phyloP scores from a whole-genome alignment of 2,888 invertebrate species.

The Xanthia togata region DNA sequence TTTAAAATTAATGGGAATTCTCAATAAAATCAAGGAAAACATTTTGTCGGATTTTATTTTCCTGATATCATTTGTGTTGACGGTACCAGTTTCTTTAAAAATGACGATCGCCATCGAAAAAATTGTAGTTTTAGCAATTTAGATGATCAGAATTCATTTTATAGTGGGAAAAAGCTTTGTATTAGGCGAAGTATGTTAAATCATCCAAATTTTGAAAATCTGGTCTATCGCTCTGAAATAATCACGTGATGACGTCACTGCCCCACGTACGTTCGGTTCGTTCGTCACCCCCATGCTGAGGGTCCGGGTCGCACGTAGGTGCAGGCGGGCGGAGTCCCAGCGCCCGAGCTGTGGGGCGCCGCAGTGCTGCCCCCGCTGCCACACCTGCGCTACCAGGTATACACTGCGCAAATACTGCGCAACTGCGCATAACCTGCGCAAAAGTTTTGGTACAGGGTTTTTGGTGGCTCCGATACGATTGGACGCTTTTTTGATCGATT shows the following conservation, averaged over 20 bases:
- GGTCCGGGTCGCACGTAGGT: slow-evolving; percentile 56
- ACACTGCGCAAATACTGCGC: slow-evolving; percentile 34
- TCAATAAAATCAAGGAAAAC: too few relatives aligned
- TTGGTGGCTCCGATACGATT: slow-evolving; percentile 59
- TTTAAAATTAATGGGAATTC: too few relatives aligned
- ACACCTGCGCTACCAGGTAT: slow-evolving; percentile 84
- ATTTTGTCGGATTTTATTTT: too few relatives aligned
- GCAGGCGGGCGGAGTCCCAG: slow-evolving; percentile 64
- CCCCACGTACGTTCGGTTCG: slow-evolving; percentile 32
- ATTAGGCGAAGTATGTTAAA: too few relatives aligned
- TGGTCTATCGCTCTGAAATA: not conserved
- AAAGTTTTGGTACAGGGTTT: slow-evolving; percentile 48
- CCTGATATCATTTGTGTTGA: too few relatives aligned
- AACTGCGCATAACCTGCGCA: slow-evolving; percentile 2
- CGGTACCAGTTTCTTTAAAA: too few relatives aligned
- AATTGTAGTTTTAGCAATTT: too few relatives aligned
- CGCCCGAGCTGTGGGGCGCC: slow-evolving; percentile 82
- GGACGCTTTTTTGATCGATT: slow-evolving; percentile 24
- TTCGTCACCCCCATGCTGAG: slow-evolving; percentile 30
- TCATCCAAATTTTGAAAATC: too few relatives aligned
- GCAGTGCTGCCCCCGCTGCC: slow-evolving; percentile 82
- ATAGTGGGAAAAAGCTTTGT: too few relatives aligned
- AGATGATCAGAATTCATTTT: too few relatives aligned
- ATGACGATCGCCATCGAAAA: too few relatives aligned
- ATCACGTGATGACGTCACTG: slow-evolving; percentile 29